Evolutionary conservation across 2,113 vertebrate species (phyloP), one percentile per base, ranked within the genome.

Genomic region (Eulemur rufifrons): DNA sequence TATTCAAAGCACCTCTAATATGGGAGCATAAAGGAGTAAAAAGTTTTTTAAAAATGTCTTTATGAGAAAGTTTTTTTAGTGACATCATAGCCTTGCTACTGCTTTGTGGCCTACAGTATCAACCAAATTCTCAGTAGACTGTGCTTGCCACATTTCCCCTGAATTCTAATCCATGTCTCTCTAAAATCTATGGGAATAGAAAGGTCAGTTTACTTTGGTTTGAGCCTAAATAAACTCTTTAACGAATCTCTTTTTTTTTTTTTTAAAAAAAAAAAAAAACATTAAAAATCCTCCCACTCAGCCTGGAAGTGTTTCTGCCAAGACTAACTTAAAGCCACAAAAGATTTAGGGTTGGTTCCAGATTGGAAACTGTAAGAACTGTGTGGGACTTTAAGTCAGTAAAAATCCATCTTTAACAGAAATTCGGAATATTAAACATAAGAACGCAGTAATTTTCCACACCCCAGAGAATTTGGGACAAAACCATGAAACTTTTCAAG

Each of bases 191-290:
- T 98, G 97, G 95, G 97, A 96, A 97, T 82, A 95, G 42, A 86
- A 77, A 94, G 59, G 87, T 97, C 73, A 97, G 95, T 98, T 97
- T 97, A 95, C 96, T 98, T 97, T 97, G 95, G 91, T 97, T 89
- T 96, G 95, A 95, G 92, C 50, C 80, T 97, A 95, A 97, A 81
- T 82, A 89, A 89, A 95, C 87, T 88, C 87, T 97, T 97, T 95
- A 90, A 97, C 94, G 93, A 95, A 37, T 86, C 42, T 96, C 17
- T 91, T 95, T 95, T 96, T 39, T 39, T 39, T 39, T n/a, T n/a
- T n/a, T n/a, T 37, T 37, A 37, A 37, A 37, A 84, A 97, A 96
- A 86, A 91, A 96, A 83, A 91, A 97, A 81, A 39, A 77, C 91
- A 94, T 97, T 96, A 93, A 96, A 97, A 95, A 95, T 94, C 86